Percentiles rank a stretch among this genome's conserved stretches.
Conservation (phyloP, 2,797 vertebrate genomes). For the Leptodactylus fallax region DNA sequence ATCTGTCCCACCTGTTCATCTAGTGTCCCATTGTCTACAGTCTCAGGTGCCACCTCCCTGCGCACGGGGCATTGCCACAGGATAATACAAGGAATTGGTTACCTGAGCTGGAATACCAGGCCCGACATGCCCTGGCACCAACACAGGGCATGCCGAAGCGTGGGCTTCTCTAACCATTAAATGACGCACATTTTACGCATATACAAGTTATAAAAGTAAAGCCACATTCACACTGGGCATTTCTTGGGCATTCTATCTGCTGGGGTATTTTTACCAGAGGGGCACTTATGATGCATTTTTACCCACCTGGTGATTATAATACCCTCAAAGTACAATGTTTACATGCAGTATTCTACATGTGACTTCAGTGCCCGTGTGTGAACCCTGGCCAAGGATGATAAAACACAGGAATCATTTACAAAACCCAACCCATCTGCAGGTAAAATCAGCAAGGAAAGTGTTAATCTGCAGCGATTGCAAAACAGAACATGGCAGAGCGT, state of each 20-base stretch:
- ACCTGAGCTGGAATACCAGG: neutral
- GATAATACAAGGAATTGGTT: neutral
- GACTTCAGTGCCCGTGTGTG: neutral
- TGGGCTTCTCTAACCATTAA: neutral
- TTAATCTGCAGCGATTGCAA: neutral
- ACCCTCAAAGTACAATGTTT: neutral
- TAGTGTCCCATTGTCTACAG: constrained; percentile 8
- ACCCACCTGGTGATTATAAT: neutral
- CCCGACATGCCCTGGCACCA: neutral
- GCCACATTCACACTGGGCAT: neutral
- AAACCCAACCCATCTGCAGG: neutral
- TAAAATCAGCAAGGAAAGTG: neutral
- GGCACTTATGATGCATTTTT: neutral
- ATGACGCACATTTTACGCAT: neutral
- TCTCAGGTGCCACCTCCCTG: neutral
- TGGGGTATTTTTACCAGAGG: neutral
- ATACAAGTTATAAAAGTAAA: neutral
- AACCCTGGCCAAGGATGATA: neutral
- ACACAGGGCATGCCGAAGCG: neutral
- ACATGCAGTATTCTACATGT: neutral
- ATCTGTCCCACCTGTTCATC: constrained; percentile 38
- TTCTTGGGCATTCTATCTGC: neutral
- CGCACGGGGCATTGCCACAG: neutral
- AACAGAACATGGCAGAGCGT: neutral
- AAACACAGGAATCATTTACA: neutral